Evolutionary conservation across 2,113 vertebrate genomes (phyloP).

Genomic region (Carlito syrichta): DNA sequence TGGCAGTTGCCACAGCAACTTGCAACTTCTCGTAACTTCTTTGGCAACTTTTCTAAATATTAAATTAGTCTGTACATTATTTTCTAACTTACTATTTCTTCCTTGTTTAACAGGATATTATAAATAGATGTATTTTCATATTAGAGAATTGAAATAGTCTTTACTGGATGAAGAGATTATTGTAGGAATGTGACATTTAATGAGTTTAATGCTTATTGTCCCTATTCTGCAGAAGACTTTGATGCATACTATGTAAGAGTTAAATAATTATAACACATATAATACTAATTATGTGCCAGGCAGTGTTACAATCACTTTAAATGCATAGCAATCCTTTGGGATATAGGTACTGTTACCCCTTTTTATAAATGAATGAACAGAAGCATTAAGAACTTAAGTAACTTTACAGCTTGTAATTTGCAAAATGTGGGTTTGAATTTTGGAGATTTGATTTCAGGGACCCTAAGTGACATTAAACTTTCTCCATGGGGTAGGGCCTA

Average conservation of each 20-base stretch:
- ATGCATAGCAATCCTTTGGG: not conserved
- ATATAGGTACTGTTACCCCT: not conserved
- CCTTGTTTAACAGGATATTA: not conserved
- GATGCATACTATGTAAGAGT: not conserved
- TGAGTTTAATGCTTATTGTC: not conserved
- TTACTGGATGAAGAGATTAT: slow-evolving; percentile 2
- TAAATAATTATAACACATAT: not conserved
- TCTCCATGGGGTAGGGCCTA: not conserved
- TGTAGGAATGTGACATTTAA: slow-evolving; percentile 12
- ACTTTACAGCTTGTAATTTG: not conserved
- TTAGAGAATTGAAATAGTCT: slow-evolving; percentile 36
- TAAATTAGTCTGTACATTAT: not conserved
- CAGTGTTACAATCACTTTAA: not conserved
- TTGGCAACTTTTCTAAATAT: slow-evolving; percentile 11
- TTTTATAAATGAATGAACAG: slow-evolving; percentile 24
- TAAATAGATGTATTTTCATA: slow-evolving; percentile 62
- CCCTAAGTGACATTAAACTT: not conserved
- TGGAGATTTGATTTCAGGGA: slow-evolving; percentile 2
- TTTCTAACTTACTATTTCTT: not conserved
- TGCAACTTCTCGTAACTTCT: not conserved
- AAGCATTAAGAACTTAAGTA: not conserved
- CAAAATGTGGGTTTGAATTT: not conserved
- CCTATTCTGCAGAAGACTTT: not conserved
- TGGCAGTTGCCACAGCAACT: not conserved
- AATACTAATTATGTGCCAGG: not conserved